Evolutionary conservation across 2,888 invertebrate species (phyloP), one percentile per base, ranked within the genome.

Genomic region (Amorpha juglandis): DNA sequence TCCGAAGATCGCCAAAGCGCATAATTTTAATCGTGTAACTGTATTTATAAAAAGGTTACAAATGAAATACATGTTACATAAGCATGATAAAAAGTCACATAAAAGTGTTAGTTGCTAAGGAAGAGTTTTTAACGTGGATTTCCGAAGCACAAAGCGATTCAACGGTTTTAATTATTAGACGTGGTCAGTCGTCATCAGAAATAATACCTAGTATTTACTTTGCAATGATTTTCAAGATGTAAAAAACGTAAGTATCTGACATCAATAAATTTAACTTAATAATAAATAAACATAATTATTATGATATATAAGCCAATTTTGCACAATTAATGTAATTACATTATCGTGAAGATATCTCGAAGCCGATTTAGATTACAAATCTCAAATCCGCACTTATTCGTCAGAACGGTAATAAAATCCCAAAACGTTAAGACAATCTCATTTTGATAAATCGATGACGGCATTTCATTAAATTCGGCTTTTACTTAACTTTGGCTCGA

Each of bases 281-380:
- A 1, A n/a, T 1, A 14, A 53, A 35, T 53, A 27, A 27, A 27
- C 33, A 14, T 8, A 11, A 27, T 52, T 12, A 52, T n/a, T n/a
- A n/a, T n/a, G n/a, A n/a, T n/a, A n/a, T 35, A 55, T 38, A 38
- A 16, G 16, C 16, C 16, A 55, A 16, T 55, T 16, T 53, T 33
- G 53, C 8, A 16, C 53, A 33, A n/a, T 53, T 53, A 53, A 51
- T 51, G 51, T 51, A 51, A 53, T 53, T 53, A 33, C n/a, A n/a
- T 33, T 33, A 55, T 55, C 35, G 45, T 16, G 9, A 35, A 35
- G 33, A 14, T 14, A 52, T 12, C 19, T 1, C 11, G 6, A 42
- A 6, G 42, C 16, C 11, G 58, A 19, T 42, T 58, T 19, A 9
- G 58, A 19, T 42, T 58, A 42, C 19, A 19, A 42, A 58, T 50